Percentiles rank a stretch among this genome's conserved stretches.
Evolutionary conservation across 2,888 invertebrate species (phyloP).

Genomic region (Leptopilina drosophilae): DNA sequence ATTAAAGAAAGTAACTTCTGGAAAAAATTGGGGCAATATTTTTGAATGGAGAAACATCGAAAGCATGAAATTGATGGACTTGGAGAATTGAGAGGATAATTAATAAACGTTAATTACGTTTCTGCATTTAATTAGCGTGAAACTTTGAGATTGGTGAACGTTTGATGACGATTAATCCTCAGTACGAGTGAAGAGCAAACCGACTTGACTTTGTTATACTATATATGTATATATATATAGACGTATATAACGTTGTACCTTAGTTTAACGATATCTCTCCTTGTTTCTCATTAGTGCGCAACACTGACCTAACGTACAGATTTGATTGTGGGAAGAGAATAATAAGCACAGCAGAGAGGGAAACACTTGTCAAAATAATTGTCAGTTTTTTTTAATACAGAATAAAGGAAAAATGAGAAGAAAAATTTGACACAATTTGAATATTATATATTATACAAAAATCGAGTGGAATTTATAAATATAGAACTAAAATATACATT

Average conservation of each 20-base stretch:
- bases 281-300: conserved; percentile 35
- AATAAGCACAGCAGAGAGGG: neutral
- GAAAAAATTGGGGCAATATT: neutral
- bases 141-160: conserved; percentile 28
- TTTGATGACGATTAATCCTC: conserved; percentile 33
- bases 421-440: too few species aligned
- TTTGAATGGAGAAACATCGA: neutral
- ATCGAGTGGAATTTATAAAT: too few species aligned
- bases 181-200: conserved; percentile 17
- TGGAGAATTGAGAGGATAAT: neutral
- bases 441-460: too few species aligned
- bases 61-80: neutral
- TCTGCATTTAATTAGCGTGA: conserved; percentile 31
- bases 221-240: too few species aligned
- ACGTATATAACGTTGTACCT: neutral
- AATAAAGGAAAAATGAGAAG: too few species aligned
- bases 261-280: conserved; percentile 27
- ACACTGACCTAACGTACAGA: conserved; percentile 5
- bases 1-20: neutral
- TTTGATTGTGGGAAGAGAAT: neutral
- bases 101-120: conserved; percentile 19
- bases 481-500: too few species aligned
- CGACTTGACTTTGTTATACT: conserved; percentile 3
- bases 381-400: neutral
- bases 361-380: neutral